Percentiles rank a stretch among this genome's conserved stretches.
Conservation (phyloP, 2,797 vertebrate species). For the Atherinosoma microstoma region DNA sequence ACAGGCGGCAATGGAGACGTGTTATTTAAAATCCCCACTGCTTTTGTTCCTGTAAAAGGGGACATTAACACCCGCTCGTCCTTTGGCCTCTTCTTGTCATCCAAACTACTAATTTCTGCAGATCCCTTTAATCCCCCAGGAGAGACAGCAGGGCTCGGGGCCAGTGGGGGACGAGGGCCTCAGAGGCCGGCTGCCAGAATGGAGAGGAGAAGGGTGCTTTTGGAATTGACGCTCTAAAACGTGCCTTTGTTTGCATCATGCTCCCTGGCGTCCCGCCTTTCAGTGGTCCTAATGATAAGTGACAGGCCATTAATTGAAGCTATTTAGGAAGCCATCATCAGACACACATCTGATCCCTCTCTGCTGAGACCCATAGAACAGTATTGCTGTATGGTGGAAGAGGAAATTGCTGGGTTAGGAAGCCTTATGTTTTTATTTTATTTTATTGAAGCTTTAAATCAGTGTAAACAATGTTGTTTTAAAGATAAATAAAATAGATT, state of each 20-base stretch:
- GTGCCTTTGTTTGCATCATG: slow-evolving; percentile 91
- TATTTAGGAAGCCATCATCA: slow-evolving; percentile 90
- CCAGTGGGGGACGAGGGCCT: slow-evolving; percentile 87
- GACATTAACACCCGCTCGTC: slow-evolving; percentile 93
- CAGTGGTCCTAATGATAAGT: slow-evolving; percentile 83
- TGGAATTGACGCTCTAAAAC: slow-evolving; percentile 84
- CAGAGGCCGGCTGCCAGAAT: slow-evolving; percentile 80
- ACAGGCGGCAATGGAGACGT: slow-evolving; percentile 92
- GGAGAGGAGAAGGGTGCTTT: slow-evolving; percentile 78
- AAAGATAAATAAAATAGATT: slow-evolving; percentile 27
- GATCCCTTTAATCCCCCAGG: slow-evolving; percentile 90
- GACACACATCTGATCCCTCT: slow-evolving; percentile 85
- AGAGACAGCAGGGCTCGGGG: slow-evolving; percentile 88
- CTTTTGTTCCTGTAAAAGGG: slow-evolving; percentile 91
- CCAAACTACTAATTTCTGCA: slow-evolving; percentile 92
- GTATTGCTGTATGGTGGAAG: slow-evolving; percentile 45
- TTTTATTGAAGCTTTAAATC: slow-evolving; percentile 58
- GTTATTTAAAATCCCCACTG: slow-evolving; percentile 93
- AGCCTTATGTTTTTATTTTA: slow-evolving; percentile 57
- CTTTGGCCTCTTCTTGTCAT: slow-evolving; percentile 92
- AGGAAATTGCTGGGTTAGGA: slow-evolving; percentile 67
- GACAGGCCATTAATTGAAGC: slow-evolving; percentile 88
- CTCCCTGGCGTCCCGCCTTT: slow-evolving; percentile 84
- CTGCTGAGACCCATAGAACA: slow-evolving; percentile 62
- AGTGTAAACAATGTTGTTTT: slow-evolving; percentile 46